Conservation (phyloP, 2,113 vertebrate genomes). For the Sinocyclocheilus rhinocerous region DNA sequence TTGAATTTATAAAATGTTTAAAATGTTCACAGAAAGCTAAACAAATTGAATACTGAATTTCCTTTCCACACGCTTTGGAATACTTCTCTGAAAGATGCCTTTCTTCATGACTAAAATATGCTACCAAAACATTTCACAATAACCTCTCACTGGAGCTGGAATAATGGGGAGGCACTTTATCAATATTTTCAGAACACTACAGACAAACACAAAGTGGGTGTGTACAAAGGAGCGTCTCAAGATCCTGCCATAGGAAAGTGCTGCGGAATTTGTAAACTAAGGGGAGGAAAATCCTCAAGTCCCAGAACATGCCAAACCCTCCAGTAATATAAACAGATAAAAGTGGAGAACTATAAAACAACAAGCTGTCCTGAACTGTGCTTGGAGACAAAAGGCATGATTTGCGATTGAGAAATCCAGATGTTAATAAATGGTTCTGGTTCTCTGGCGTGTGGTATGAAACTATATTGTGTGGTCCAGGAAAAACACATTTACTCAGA, state of each 20-base stretch:
- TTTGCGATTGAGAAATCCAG: not conserved
- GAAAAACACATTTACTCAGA: slow-evolving; percentile 3
- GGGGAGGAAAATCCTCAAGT: slow-evolving; percentile 16
- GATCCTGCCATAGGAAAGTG: slow-evolving; percentile 27
- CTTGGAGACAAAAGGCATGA: not conserved
- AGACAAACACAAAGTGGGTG: slow-evolving; percentile 54
- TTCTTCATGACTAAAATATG: not conserved
- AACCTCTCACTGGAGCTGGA: not conserved
- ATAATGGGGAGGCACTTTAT: slow-evolving; percentile 7
- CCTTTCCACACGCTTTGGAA: not conserved
- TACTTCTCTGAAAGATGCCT: not conserved
- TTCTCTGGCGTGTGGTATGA: slow-evolving; percentile 15
- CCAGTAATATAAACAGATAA: slow-evolving; percentile 34
- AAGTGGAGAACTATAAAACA: slow-evolving; percentile 19
- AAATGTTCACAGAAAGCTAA: no score
- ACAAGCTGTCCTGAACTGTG: not conserved
- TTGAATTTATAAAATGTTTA: no score
- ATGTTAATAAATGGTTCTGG: slow-evolving; percentile 3
- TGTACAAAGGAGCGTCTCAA: slow-evolving; percentile 39
- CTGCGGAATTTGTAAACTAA: not conserved
- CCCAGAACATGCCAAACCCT: slow-evolving; percentile 19
- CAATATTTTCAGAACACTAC: slow-evolving; percentile 49
- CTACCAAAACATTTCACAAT: not conserved
- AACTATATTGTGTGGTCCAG: slow-evolving; percentile 6
- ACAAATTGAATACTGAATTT: no score